A percentile compares a stretch with the other conserved stretches of the same genome.
Conservation (phyloP, 2,888 invertebrate species). For the Apotomis turbidana region DNA sequence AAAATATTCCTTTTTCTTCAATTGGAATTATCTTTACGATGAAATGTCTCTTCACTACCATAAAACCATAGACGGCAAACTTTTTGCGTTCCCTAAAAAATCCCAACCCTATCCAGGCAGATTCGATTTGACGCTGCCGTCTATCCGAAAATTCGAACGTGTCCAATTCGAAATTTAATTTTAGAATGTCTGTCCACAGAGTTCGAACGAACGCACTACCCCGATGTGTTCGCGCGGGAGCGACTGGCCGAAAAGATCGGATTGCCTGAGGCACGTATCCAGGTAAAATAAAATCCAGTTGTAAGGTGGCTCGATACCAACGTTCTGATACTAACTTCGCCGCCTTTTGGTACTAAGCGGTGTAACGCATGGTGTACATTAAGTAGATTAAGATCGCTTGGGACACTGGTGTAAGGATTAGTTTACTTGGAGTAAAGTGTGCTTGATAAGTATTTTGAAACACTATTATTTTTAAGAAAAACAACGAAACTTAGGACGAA, state of each 20-base stretch:
- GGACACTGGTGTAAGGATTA: conserved; percentile 12
- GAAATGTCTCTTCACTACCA: not conserved
- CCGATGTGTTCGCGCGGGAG: conserved; percentile 98
- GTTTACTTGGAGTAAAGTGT: not conserved
- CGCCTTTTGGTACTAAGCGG: conserved; percentile 33
- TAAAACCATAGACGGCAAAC: conserved; percentile 5
- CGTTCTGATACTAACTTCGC: conserved; percentile 49
- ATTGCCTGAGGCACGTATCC: conserved; percentile 99
- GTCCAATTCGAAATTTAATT: conserved; percentile 47
- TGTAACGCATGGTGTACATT: conserved; percentile 22
- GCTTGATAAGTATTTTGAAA: not conserved
- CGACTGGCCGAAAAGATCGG: conserved; percentile 98
- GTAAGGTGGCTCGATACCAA: conserved; percentile 67
- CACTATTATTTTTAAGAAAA: too few species aligned
- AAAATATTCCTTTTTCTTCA: too few species aligned
- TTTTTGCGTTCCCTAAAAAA: conserved; percentile 2
- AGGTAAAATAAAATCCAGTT: conserved; percentile 91
- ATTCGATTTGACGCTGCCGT: conserved; percentile 37
- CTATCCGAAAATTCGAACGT: conserved; percentile 43
- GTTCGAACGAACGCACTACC: conserved; percentile 98
- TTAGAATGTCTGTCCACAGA: conserved; percentile 82
- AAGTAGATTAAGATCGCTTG: conserved; percentile 9
- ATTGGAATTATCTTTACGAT: too few species aligned
- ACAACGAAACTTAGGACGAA: too few species aligned
- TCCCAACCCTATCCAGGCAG: conserved; percentile 24